A percentile compares a stretch with the other conserved stretches of the same genome.
Evolutionary conservation across 2,113 vertebrate species (phyloP).

Genomic region (Microcebus ravelobensis): DNA sequence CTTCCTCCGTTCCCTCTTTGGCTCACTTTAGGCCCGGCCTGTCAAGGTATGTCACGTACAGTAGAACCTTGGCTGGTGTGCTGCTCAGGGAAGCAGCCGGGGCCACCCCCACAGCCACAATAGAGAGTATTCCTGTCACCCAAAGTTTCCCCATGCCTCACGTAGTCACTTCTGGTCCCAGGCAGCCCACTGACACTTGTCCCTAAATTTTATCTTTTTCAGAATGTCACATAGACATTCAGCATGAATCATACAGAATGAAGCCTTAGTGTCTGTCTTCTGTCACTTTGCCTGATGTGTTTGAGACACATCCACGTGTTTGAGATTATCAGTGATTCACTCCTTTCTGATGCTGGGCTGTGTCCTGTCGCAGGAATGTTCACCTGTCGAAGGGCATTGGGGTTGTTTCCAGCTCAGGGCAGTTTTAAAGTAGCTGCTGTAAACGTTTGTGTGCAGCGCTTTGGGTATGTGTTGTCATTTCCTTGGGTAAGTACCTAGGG

Average conservation of each 20-base stretch:
- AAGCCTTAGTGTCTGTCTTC: not conserved
- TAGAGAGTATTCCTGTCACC: not conserved
- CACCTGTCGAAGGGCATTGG: not conserved
- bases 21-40: not conserved
- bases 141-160: not conserved
- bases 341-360: not conserved
- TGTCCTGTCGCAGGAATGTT: rapidly evolving
- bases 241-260: rapidly evolving
- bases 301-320: rapidly evolving
- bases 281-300: not conserved
- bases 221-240: not conserved
- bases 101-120: rapidly evolving
- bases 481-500: not conserved
- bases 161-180: not conserved
- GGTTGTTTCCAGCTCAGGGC: not conserved
- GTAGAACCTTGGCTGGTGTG: rapidly evolving
- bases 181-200: not conserved
- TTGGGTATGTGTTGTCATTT: not conserved
- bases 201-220: not conserved
- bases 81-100: not conserved
- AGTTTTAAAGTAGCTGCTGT: not conserved
- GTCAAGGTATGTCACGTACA: rapidly evolving
- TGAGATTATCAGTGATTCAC: rapidly evolving
- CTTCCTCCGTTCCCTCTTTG: rapidly evolving
- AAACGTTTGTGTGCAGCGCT: not conserved